Conservation (phyloP, 2,113 vertebrate species). For the Caranx ignobilis region DNA sequence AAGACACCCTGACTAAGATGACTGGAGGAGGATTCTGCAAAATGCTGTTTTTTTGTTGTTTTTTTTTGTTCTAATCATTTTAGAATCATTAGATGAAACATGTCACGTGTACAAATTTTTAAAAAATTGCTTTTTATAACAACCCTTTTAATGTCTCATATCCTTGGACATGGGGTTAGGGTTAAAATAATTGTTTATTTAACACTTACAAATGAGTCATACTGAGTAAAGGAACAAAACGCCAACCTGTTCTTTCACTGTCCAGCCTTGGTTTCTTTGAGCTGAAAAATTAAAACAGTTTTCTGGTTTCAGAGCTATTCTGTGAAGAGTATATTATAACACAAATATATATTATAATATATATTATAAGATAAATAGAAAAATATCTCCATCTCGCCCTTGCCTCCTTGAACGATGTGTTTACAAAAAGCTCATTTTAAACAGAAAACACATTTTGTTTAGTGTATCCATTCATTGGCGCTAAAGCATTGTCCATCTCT, state of each 20-base stretch:
- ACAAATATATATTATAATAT: too few relatives aligned
- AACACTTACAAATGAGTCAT: too few relatives aligned
- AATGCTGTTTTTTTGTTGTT: background rate
- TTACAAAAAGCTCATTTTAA: background rate
- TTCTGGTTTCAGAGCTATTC: background rate
- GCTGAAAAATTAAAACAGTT: background rate
- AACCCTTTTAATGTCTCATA: too few relatives aligned
- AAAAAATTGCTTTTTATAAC: too few relatives aligned
- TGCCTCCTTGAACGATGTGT: background rate
- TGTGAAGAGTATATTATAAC: background rate
- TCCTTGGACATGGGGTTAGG: too few relatives aligned
- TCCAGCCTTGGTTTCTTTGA: background rate
- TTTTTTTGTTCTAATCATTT: background rate
- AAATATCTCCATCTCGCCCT: background rate
- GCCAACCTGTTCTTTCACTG: background rate
- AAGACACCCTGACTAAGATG: background rate
- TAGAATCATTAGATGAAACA: background rate
- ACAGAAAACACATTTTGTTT: background rate
- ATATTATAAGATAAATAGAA: background rate
- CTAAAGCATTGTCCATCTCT: background rate
- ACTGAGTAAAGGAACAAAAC: background rate
- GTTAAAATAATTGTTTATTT: too few relatives aligned
- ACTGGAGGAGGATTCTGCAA: background rate
- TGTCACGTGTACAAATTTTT: background rate
- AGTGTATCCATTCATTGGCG: too few relatives aligned